These are phyloP conservation scores for Aporophyla lueneburgensis DNA, from an alignment of 2,888 invertebrate species.

Conservation along the genomic window DNA sequence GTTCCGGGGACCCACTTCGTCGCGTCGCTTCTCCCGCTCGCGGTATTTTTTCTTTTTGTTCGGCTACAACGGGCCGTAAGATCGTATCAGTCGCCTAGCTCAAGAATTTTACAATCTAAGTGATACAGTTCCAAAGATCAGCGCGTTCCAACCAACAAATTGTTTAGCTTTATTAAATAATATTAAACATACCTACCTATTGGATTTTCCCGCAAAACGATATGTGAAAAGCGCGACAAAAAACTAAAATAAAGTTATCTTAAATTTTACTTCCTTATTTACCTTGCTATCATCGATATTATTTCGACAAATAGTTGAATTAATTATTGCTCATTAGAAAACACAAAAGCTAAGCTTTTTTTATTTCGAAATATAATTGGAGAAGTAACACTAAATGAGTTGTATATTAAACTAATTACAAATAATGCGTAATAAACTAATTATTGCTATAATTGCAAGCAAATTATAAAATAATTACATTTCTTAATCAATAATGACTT, in stretches of 20 bases:
- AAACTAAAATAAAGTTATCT: no score
- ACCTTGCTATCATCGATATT: not conserved
- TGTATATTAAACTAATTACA: constrained; percentile 42
- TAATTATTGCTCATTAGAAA: constrained; percentile 12
- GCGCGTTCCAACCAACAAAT: no score
- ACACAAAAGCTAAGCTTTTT: constrained; percentile 13
- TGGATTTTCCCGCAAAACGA: no score
- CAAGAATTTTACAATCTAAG: no score
- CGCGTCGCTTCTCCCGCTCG: no score
- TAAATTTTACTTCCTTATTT: not conserved
- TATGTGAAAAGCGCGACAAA: no score
- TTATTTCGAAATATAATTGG: not conserved
- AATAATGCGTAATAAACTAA: constrained; percentile 35
- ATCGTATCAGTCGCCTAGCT: no score
- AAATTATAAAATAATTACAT: constrained; percentile 49
- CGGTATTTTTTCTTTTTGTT: not conserved
- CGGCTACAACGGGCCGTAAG: no score
- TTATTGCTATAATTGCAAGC: constrained; percentile 57
- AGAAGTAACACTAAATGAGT: constrained; percentile 14
- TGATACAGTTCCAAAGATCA: no score
- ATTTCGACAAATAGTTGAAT: not conserved
- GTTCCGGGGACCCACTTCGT: no score
- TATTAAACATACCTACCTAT: no score
- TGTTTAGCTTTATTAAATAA: no score
- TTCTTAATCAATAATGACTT: constrained; percentile 65